Conservation (phyloP, 1,140 invertebrate species). For the Agrypnia vestita region DNA sequence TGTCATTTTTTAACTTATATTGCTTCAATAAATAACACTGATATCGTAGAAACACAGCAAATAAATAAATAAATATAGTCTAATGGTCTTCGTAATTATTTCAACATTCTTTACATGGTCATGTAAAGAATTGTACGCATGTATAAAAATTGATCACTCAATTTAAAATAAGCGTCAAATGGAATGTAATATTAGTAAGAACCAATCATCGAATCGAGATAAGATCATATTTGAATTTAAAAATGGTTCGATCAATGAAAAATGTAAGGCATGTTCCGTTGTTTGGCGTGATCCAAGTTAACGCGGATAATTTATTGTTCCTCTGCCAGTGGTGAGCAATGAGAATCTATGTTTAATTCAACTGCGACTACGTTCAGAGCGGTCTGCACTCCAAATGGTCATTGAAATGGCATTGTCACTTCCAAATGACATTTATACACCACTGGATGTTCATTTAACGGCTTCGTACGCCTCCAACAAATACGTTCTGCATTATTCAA, state of each 20-base stretch:
- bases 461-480: background rate
- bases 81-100: too few relatives aligned
- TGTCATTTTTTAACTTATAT: too few relatives aligned
- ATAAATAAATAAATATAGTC: too few relatives aligned
- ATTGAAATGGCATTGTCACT: constrained; percentile 32
- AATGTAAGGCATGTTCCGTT: background rate
- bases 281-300: background rate
- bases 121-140: too few relatives aligned
- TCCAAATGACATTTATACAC: constrained; percentile 33
- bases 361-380: background rate
- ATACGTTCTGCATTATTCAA: constrained; percentile 12
- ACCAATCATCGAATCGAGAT: too few relatives aligned
- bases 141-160: too few relatives aligned
- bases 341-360: constrained; percentile 32
- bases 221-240: constrained; percentile 21
- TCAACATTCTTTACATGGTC: too few relatives aligned
- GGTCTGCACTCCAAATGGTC: background rate
- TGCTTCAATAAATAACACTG: too few relatives aligned
- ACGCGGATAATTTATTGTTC: constrained; percentile 8
- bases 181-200: too few relatives aligned
- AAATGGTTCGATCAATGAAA: constrained; percentile 8
- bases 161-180: too few relatives aligned
- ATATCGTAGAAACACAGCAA: too few relatives aligned
- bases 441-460: constrained; percentile 35
- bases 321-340: background rate